Conservation (phyloP, 2,888 invertebrate genomes). For the Sacculina carcini region DNA sequence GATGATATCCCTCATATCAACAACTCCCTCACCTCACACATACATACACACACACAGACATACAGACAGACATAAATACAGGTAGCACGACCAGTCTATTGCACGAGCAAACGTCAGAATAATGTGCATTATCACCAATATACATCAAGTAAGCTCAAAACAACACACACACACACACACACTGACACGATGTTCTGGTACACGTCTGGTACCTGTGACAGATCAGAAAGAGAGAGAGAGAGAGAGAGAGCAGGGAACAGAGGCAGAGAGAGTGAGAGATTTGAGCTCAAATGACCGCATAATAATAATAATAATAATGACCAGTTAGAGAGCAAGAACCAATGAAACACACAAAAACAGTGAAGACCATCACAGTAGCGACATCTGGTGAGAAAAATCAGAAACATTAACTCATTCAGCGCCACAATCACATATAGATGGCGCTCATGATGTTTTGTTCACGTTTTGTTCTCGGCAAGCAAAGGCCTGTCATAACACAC, state of each 20-base stretch:
- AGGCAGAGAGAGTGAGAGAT: neutral
- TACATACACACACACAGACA: neutral
- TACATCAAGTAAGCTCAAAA: neutral
- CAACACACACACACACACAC: neutral
- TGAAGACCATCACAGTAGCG: no score
- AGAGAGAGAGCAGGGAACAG: neutral
- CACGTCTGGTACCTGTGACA: neutral
- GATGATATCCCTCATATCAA: no score
- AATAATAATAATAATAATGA: no score
- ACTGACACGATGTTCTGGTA: neutral
- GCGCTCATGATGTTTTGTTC: no score
- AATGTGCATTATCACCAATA: neutral
- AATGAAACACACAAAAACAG: no score
- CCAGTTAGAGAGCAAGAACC: no score
- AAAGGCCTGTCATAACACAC: no score
- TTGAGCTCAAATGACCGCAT: no score
- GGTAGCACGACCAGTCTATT: neutral
- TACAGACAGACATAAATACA: neutral
- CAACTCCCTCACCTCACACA: neutral
- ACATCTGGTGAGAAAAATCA: no score
- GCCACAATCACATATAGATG: no score
- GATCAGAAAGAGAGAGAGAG: neutral
- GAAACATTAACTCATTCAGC: no score
- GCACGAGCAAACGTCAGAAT: neutral
- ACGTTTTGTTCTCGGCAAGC: no score